A percentile compares a stretch with the other conserved stretches of the same genome.
phyloP scores from a whole-genome alignment of 2,888 invertebrate genomes.

The Colletes collaris region DNA sequence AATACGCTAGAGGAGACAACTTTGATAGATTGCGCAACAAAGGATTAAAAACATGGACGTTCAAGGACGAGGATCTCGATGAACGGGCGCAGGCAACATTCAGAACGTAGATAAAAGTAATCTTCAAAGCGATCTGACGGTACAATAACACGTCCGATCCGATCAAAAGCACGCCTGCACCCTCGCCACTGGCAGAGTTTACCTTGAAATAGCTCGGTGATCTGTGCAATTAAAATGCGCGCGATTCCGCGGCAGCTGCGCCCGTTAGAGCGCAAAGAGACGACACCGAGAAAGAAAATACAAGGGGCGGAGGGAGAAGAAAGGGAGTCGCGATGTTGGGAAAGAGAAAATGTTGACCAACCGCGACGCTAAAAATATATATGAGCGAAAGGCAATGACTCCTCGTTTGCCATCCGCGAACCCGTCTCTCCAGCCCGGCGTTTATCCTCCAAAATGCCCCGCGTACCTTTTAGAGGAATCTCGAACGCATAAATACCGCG shows the following conservation, averaged over 20 bases:
- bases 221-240: slow-evolving; percentile 70
- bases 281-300: slow-evolving; percentile 51
- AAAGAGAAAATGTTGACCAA: slow-evolving; percentile 74
- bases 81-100: not conserved
- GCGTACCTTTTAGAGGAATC: slow-evolving; percentile 63
- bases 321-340: slow-evolving; percentile 19
- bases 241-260: slow-evolving; percentile 66
- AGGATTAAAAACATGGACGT: not conserved
- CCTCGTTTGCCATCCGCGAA: slow-evolving; percentile 23
- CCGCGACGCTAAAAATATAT: slow-evolving; percentile 72
- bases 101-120: not conserved
- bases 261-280: slow-evolving; percentile 41
- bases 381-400: slow-evolving; percentile 72
- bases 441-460: slow-evolving; percentile 72
- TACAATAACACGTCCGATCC: slow-evolving; percentile 28
- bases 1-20: too few relatives aligned
- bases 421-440: slow-evolving; percentile 41
- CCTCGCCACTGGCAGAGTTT: slow-evolving; percentile 37
- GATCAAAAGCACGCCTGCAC: slow-evolving; percentile 17
- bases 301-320: slow-evolving; percentile 16
- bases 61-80: not conserved
- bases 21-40: not conserved
- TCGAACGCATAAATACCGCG: slow-evolving; percentile 47
- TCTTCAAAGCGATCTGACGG: slow-evolving; percentile 23
- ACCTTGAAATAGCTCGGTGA: slow-evolving; percentile 71